phyloP scores from a whole-genome alignment of 2,113 vertebrate genomes.

The Melanotaenia duboulayi region DNA sequence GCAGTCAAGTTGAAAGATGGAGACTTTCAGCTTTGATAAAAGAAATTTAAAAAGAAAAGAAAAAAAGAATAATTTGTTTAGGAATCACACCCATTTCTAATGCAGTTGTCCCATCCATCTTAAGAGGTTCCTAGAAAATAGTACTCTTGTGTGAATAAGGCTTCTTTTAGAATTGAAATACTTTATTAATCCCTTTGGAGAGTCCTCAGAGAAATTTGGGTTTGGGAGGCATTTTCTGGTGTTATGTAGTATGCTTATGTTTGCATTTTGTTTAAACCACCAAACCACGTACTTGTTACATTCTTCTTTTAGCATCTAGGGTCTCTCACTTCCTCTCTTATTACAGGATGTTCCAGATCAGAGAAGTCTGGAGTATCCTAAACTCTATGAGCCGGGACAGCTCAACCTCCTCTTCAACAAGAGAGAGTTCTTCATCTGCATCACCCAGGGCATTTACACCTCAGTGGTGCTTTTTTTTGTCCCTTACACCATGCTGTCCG shows the following conservation, averaged over 20 bases:
- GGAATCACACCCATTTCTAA: not conserved
- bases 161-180: too few relatives aligned
- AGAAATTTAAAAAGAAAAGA: too few relatives aligned
- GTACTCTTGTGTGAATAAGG: not conserved
- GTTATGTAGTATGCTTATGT: slow-evolving; percentile 18
- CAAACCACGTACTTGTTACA: not conserved
- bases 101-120: not conserved
- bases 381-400: slow-evolving; percentile 94
- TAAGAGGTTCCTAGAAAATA: not conserved
- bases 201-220: too few relatives aligned
- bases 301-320: slow-evolving; percentile 1
- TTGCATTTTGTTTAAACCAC: slow-evolving; percentile 30
- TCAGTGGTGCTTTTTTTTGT: slow-evolving; percentile 94
- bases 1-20: too few relatives aligned
- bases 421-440: slow-evolving; percentile 97
- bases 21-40: too few relatives aligned
- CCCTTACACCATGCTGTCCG: slow-evolving; percentile 86
- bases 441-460: slow-evolving; percentile 95
- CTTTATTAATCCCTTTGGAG: too few relatives aligned
- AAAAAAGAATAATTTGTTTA: not conserved
- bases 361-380: slow-evolving; percentile 93
- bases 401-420: slow-evolving; percentile 98
- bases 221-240: too few relatives aligned
- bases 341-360: slow-evolving; percentile 92
- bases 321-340: not conserved